Base-by-base conservation (phyloP, 2,113 vertebrate species). In the Mesembrinibis cayennensis region DNA sequence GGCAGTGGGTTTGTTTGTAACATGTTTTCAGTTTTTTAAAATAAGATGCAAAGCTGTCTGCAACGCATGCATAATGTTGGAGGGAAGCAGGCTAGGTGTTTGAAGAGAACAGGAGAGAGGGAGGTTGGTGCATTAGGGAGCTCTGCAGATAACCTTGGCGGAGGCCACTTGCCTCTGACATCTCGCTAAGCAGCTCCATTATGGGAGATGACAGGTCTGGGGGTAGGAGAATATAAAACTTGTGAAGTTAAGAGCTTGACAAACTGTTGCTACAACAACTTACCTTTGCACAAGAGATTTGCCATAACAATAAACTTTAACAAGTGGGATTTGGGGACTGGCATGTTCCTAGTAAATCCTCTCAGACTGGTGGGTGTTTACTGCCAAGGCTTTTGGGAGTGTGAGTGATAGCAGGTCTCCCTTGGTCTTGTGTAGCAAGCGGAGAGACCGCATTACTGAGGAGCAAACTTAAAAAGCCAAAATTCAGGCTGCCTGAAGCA, bases 221-320 rank as follows among this genome's bases (percentile, higher is more conserved):
- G 50, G 44, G 27, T n/a, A 87, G 73, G 74, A 94, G 90, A 59
- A 13, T 18, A 22, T 16, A 49, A 53, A 56, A 36, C 49, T 13
- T 32, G 61, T 29, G 74, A 92, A 56, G 80, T 30, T 77, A 30
- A 91, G 90, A 96, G 53, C 82, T 3, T 47, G 93, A 81, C 74
- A 38, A 32, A 80, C 62, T 69, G 44, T 93, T 93, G 87, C 92
- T 93, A 27, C 87, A 84, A 84, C 84, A 66, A 30, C 52, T 59
- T 85, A 21, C 8, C 62, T 65, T 29, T 36, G 88, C 81, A 55
- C 8, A 14, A 19, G 88, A 74, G 89, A 34, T 83, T 79, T 90
- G 58, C 55, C n/a, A 8, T 36, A 34, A 30, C 50, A 79, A 66
- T 88, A 58, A 94, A 76, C 61, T 66, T 67, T 5, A 91, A 87